Evolutionary conservation across 2,113 vertebrate species (phyloP), one percentile per base, ranked within the genome.

Genomic region (Stegastes partitus): DNA sequence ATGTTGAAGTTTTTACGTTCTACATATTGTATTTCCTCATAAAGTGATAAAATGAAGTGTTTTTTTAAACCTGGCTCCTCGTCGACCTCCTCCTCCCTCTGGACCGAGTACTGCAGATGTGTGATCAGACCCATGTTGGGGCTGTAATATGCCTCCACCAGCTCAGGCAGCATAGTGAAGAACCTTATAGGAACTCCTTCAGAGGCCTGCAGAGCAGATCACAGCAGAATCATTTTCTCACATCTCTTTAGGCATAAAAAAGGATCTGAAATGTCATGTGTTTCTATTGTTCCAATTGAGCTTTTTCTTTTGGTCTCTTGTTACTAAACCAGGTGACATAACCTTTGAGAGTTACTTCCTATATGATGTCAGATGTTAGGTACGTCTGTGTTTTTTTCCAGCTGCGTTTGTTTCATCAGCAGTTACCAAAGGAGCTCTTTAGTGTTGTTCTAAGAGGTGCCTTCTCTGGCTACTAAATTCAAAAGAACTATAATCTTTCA

Each of bases 111-210:
- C 89, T 97, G 97, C 82, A 99, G 95, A 50, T 97, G 96, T 76
- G 98, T 99, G 42, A 98, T 89, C 85, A 99, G 92, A 0, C 98
- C 98, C 95, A 98, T 96, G 93, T 98, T 98, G 74, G 97, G 97
- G 73, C 95, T 97, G 92, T 93, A 96, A 87, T 99, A 99, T 9
- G 97, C 97, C n/a, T 98, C 97, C 82, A 99, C 98, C 87, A 99
- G 94, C 63, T 99, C 97, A 37, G 95, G 91, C 74, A 99, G 83
- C 80, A 91, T 93, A 8, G 95, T 79, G 53, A 97, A 99, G 91
- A 96, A 97, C 70, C 94, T 95, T 90, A 98, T 95, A 0, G 98
- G 96, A 74, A 99, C 97, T 0, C 98, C 98, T 54, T 97, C 98
- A 0, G 97, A 98, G 1, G 98, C 97, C 98, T 99, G 56, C 28